Evolutionary conservation across 2,113 vertebrate genomes (phyloP).

Genomic region (Macrotis lagotis): DNA sequence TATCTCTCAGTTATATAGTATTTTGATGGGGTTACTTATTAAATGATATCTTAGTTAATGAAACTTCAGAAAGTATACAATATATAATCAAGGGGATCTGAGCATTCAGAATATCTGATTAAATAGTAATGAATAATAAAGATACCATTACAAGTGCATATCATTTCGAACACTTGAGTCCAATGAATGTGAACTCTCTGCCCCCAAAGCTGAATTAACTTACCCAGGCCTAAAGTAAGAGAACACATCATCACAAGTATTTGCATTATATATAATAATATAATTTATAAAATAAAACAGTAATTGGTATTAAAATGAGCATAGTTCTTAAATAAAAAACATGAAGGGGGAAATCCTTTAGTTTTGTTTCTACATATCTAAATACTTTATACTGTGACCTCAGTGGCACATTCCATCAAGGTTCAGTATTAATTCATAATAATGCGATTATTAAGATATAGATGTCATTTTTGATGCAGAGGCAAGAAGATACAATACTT

Average conservation of each 20-base stretch:
- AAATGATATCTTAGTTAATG: constrained; percentile 36
- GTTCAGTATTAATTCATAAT: constrained; percentile 42
- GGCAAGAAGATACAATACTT: constrained; percentile 47
- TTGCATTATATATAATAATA: neutral
- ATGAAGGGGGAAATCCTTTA: neutral
- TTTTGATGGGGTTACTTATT: constrained; percentile 21
- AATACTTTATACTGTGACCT: constrained; percentile 8
- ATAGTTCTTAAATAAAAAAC: constrained; percentile 23
- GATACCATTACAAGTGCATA: neutral
- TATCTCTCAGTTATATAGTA: constrained; percentile 29
- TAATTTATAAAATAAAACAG: constrained; percentile 37
- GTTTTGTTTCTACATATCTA: constrained; percentile 6
- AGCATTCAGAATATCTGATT: neutral
- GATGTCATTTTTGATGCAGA: constrained; percentile 50
- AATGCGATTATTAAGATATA: constrained; percentile 35
- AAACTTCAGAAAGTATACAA: constrained; percentile 20
- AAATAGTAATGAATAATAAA: too few relatives aligned
- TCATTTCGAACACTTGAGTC: constrained; percentile 9
- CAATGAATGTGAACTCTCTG: constrained; percentile 9
- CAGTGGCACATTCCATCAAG: constrained; percentile 13
- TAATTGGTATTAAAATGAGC: constrained; percentile 36
- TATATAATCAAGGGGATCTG: constrained; percentile 10
- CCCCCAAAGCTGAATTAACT: constrained; percentile 8
- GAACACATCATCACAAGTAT: neutral
- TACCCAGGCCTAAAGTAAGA: constrained; percentile 8